phyloP scores from a whole-genome alignment of 2,888 invertebrate genomes.

The Harpalus rubripes region DNA sequence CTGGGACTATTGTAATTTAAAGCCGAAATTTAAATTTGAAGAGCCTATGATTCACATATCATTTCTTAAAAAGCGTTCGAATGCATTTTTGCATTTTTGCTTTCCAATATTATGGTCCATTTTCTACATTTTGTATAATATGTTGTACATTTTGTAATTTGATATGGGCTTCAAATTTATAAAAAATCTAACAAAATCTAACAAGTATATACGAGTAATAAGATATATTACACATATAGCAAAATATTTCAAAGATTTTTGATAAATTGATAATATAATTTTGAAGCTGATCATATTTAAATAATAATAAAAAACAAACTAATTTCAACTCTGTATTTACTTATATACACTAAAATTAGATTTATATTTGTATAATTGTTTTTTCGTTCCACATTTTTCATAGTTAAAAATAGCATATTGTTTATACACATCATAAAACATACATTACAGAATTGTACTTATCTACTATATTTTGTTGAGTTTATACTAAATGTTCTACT shows the following conservation, averaged over 20 bases:
- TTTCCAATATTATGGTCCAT: neutral
- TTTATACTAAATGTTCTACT: neutral
- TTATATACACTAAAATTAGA: conserved; percentile 11
- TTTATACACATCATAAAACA: conserved; percentile 26
- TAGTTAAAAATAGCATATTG: conserved; percentile 9
- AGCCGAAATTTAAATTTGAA: neutral
- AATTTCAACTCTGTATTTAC: neutral
- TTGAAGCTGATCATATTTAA: neutral
- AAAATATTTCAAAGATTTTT: no score
- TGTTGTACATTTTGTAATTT: neutral
- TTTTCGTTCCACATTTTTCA: neutral
- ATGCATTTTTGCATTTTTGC: conserved; percentile 1
- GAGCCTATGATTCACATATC: neutral
- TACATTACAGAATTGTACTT: conserved; percentile 27
- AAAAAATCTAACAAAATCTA: neutral
- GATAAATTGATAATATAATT: neutral
- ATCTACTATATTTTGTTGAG: conserved; percentile 12
- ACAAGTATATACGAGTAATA: no score
- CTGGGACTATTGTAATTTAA: no score
- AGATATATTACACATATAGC: no score
- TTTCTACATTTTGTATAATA: neutral
- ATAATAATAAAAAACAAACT: neutral
- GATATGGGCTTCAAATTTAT: neutral
- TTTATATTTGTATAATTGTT: conserved; percentile 10
- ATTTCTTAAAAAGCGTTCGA: neutral